phyloP scores from a whole-genome alignment of 2,888 invertebrate species.

The Antheraea assamensis region DNA sequence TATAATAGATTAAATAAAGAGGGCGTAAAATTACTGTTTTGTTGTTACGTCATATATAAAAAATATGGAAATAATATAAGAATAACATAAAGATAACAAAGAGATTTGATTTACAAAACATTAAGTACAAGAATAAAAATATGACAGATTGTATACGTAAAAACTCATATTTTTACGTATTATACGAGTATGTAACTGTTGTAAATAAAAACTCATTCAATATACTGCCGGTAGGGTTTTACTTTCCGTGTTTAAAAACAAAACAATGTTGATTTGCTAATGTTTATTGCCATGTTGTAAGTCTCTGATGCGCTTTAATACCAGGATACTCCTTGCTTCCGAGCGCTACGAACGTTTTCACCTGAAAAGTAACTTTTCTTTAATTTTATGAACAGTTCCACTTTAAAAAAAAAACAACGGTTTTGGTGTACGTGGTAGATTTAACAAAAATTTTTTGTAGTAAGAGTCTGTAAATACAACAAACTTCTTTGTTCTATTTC shows the following conservation, averaged over 20 bases:
- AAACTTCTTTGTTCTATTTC: neutral
- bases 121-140: no score
- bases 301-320: neutral
- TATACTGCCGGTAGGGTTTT: neutral
- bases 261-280: neutral
- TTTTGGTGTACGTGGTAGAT: neutral
- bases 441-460: neutral
- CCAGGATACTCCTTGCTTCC: slow-evolving; percentile 18
- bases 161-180: no score
- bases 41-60: no score
- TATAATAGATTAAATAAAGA: no score
- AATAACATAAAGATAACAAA: no score
- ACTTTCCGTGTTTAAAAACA: neutral
- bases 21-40: no score
- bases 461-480: neutral
- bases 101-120: no score
- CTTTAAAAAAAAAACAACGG: neutral
- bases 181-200: no score
- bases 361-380: slow-evolving; percentile 14
- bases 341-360: slow-evolving; percentile 10
- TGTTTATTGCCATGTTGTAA: neutral
- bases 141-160: no score
- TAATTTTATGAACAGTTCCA: neutral
- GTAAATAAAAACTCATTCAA: neutral
- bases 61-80: neutral